These are phyloP conservation scores for Xestia ashworthii DNA, from an alignment of 2,888 invertebrate species.

Conservation along the genomic window DNA sequence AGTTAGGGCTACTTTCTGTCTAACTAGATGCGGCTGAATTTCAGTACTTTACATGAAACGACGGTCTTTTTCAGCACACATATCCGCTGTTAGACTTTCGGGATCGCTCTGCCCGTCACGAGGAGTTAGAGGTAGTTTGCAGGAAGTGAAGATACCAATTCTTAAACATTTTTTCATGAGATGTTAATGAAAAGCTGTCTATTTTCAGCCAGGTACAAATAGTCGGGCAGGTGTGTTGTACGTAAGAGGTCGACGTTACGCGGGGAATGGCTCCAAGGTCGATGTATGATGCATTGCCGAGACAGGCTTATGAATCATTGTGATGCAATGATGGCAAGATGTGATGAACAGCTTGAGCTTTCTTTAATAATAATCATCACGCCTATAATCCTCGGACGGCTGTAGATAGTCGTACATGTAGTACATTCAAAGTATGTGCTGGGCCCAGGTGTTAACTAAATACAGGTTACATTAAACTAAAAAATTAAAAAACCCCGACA, in stretches of 20 bases:
- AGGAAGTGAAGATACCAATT: constrained; percentile 8
- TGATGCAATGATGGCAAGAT: constrained; percentile 33
- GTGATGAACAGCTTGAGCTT: constrained; percentile 18
- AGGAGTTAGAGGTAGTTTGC: neutral
- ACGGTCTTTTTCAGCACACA: no score
- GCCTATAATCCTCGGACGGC: no score
- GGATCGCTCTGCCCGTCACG: neutral
- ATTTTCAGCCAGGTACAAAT: constrained; percentile 59
- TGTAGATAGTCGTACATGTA: no score
- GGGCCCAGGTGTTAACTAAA: no score
- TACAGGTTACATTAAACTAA: no score
- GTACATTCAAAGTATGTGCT: no score
- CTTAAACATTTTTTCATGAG: constrained; percentile 9
- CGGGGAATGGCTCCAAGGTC: constrained; percentile 59
- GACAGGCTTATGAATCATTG: constrained; percentile 42
- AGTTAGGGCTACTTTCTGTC: neutral
- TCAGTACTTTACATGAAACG: neutral
- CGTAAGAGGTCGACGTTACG: constrained; percentile 49
- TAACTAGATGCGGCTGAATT: neutral
- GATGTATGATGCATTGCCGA: constrained; percentile 56
- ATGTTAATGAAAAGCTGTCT: constrained; percentile 53
- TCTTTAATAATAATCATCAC: neutral
- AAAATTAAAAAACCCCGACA: no score
- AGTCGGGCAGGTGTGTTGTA: constrained; percentile 59
- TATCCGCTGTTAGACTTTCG: neutral